A percentile compares a stretch with the other conserved stretches of the same genome.
These are phyloP conservation scores for Lomographa bimaculata DNA, from an alignment of 2,888 invertebrate genomes.

Conservation along the genomic window DNA sequence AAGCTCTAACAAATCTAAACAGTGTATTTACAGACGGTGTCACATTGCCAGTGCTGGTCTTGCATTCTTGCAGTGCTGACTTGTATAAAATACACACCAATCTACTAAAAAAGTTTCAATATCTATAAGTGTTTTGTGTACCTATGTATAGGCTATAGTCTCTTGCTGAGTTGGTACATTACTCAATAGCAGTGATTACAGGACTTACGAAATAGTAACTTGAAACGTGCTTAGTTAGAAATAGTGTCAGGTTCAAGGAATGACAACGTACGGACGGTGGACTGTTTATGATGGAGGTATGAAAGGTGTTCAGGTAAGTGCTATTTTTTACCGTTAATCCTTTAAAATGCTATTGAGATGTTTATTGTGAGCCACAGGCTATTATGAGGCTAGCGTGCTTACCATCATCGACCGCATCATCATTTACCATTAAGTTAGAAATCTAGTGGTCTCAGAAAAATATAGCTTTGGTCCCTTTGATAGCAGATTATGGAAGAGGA, in stretches of 20 bases:
- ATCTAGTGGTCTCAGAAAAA: no score
- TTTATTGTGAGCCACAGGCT: no score
- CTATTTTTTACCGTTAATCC: no score
- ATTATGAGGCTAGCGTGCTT: no score
- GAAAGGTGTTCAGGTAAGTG: conserved; percentile 66
- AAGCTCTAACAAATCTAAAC: conserved; percentile 59
- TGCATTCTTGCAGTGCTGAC: conserved; percentile 43
- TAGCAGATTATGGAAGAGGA: no score
- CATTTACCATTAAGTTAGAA: no score
- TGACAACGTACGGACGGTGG: conserved; percentile 69
- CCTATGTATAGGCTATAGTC: conserved; percentile 25
- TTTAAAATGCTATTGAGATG: no score
- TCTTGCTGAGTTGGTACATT: conserved; percentile 19
- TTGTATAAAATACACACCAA: neutral
- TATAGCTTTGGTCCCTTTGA: no score
- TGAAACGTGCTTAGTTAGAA: conserved; percentile 11
- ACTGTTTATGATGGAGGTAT: conserved; percentile 64
- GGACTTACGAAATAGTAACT: conserved; percentile 15
- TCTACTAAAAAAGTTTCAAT: no score
- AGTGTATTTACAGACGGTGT: conserved; percentile 63
- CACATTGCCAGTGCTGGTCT: conserved; percentile 55
- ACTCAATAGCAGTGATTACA: conserved; percentile 11
- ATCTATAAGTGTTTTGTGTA: no score
- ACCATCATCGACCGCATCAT: no score
- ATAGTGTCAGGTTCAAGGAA: conserved; percentile 37